Percentiles rank a stretch among this genome's conserved stretches.
These are phyloP conservation scores for Varanus salvator DNA, from an alignment of 2,113 vertebrate genomes.

Conservation along the genomic window DNA sequence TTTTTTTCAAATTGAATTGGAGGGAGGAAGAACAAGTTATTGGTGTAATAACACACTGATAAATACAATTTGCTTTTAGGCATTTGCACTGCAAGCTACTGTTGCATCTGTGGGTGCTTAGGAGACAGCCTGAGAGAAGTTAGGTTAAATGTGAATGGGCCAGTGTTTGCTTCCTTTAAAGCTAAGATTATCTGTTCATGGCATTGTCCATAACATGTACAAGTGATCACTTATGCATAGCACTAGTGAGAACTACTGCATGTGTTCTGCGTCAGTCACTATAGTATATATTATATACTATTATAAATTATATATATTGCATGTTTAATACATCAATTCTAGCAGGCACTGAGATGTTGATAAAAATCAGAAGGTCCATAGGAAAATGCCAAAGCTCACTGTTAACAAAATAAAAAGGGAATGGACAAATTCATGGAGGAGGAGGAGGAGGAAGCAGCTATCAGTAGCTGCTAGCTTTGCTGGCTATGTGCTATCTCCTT, in stretches of 20 bases:
- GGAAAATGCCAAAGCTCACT: too few relatives aligned
- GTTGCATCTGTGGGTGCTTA: neutral
- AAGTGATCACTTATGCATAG: neutral
- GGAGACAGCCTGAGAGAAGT: neutral
- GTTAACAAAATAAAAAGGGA: too few relatives aligned
- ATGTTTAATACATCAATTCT: neutral
- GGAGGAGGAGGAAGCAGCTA: too few relatives aligned
- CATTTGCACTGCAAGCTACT: neutral
- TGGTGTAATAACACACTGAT: neutral
- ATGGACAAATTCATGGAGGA: too few relatives aligned
- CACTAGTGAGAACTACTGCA: neutral
- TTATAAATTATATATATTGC: neutral
- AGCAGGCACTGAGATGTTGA: neutral
- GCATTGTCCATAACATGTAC: neutral
- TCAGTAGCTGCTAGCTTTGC: too few relatives aligned
- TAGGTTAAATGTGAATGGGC: neutral
- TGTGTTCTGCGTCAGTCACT: too few relatives aligned
- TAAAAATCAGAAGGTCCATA: neutral
- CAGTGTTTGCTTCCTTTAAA: neutral
- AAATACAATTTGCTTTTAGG: neutral
- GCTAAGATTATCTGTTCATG: neutral
- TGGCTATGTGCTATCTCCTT: too few relatives aligned
- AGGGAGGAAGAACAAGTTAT: neutral
- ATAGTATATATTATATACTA: too few relatives aligned
- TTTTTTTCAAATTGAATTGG: neutral